Percentiles rank a stretch among this genome's conserved stretches.
Evolutionary conservation across 1,140 invertebrate genomes (phyloP).

Genomic region (Spodoptera frugiperda): DNA sequence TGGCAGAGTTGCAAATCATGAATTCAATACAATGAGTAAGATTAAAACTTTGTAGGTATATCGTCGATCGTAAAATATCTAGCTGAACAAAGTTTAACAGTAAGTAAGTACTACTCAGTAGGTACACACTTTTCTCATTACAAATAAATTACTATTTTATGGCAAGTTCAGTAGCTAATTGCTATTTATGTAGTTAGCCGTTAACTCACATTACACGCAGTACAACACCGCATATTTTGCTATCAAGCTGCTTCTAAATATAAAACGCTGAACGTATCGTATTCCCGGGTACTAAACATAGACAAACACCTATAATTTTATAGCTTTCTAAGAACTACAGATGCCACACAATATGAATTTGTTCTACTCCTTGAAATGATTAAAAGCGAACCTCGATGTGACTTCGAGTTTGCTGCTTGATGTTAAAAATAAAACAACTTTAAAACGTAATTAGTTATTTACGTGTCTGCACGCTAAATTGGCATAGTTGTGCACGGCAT

Average conservation of each 20-base stretch:
- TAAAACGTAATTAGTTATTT: not conserved
- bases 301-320: not conserved
- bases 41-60: too few species aligned
- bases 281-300: not conserved
- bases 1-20: too few species aligned
- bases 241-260: not conserved
- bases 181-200: not conserved
- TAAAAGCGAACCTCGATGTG: too few species aligned
- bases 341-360: too few species aligned
- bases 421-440: not conserved
- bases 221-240: not conserved
- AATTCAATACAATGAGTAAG: too few species aligned
- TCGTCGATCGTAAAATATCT: too few species aligned
- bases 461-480: not conserved
- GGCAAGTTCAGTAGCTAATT: not conserved
- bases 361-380: too few species aligned
- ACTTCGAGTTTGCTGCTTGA: too few species aligned
- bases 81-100: too few species aligned
- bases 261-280: conserved; percentile 4
- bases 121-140: not conserved
- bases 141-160: not conserved
- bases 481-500: not conserved
- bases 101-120: too few species aligned
- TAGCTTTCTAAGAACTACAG: not conserved
- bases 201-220: not conserved